Evolutionary conservation across 1,140 invertebrate genomes (phyloP).

Genomic region (Neodiprion lecontei): DNA sequence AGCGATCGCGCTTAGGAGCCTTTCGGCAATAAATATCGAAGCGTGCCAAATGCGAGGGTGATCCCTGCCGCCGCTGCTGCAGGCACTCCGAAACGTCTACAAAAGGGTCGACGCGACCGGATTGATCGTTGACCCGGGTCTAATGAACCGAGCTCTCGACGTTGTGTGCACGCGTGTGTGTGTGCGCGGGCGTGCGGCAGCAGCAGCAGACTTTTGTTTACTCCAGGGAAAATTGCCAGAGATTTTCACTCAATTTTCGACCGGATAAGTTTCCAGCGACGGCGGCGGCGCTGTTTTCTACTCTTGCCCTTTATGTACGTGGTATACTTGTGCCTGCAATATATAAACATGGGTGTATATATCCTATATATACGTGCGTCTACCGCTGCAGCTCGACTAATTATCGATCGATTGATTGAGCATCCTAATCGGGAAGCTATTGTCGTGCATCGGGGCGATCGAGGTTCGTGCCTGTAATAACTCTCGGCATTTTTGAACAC

Average conservation of each 20-base stretch:
- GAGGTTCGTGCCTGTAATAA: too few relatives aligned
- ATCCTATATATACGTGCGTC: too few relatives aligned
- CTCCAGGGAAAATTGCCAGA: background rate
- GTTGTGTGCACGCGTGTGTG: too few relatives aligned
- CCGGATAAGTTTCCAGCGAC: too few relatives aligned
- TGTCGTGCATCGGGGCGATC: too few relatives aligned
- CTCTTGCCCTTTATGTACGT: background rate
- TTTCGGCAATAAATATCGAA: background rate
- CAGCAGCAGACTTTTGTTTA: background rate
- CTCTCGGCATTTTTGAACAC: too few relatives aligned
- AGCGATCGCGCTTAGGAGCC: background rate
- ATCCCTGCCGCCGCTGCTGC: background rate
- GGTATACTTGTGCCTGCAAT: background rate
- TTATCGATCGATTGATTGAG: too few relatives aligned
- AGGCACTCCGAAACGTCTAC: background rate
- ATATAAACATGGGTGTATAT: too few relatives aligned
- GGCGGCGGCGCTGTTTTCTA: background rate
- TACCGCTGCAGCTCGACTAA: too few relatives aligned
- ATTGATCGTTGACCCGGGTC: background rate
- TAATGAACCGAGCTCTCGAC: background rate
- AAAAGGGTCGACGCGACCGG: background rate
- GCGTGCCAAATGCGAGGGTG: background rate
- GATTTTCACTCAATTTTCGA: background rate
- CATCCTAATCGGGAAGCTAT: too few relatives aligned
- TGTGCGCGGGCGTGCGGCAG: background rate